Percentiles rank a stretch among this genome's conserved stretches.
Conservation (phyloP, 2,113 vertebrate genomes). For the Hippopotamus amphibius region DNA sequence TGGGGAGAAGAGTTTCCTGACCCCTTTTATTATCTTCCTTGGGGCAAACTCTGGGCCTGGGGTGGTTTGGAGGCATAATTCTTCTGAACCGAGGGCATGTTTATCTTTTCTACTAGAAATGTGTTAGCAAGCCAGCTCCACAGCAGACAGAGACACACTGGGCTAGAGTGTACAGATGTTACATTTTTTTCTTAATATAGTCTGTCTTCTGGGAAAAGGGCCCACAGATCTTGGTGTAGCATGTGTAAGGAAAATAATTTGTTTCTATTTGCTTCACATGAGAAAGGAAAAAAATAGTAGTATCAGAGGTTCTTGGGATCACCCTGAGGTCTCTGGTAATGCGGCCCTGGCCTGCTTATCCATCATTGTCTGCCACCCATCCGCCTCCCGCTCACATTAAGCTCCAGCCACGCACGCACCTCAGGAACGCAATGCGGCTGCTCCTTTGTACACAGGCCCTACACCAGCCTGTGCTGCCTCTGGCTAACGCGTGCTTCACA, state of each 20-base stretch:
- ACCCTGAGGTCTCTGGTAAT: neutral
- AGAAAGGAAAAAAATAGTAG: neutral
- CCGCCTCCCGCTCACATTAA: too few relatives aligned
- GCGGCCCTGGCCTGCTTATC: neutral
- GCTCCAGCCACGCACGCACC: neutral
- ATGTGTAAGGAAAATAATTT: neutral
- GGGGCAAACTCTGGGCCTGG: neutral
- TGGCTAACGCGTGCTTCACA: neutral
- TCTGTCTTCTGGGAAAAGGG: neutral
- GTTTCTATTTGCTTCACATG: neutral
- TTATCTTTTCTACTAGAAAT: neutral
- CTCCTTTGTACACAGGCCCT: neutral
- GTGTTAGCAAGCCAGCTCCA: neutral
- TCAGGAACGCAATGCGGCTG: neutral
- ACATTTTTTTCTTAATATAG: neutral
- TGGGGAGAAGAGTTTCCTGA: neutral
- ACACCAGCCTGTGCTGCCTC: neutral
- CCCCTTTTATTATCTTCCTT: neutral
- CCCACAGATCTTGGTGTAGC: neutral
- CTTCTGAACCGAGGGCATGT: neutral
- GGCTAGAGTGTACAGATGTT: neutral
- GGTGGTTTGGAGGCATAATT: neutral
- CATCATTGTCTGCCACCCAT: neutral
- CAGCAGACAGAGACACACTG: neutral
- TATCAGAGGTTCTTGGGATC: neutral